Evolutionary conservation across 1,140 invertebrate species (phyloP).

Genomic region (Elymnias hypermnestra): DNA sequence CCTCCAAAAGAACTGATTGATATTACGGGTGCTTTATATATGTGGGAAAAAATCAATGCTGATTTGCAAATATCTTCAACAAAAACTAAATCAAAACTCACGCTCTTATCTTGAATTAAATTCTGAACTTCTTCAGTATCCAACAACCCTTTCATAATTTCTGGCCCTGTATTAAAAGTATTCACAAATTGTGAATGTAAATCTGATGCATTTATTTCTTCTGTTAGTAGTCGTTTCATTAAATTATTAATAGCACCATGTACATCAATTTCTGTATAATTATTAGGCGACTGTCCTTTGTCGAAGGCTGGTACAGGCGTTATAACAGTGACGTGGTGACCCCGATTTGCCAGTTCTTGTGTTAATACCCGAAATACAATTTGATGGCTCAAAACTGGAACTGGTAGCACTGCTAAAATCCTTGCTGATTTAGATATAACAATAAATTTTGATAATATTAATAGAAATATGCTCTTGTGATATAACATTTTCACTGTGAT

Average conservation of each 20-base stretch:
- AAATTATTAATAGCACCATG: conserved; percentile 23
- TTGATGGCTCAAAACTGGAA: conserved; percentile 76
- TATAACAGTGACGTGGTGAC: conserved; percentile 66
- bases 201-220: conserved; percentile 6
- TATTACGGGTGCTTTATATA: conserved; percentile 35
- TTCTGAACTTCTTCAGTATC: conserved; percentile 16
- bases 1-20: conserved; percentile 32
- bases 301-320: conserved; percentile 40
- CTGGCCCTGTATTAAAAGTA: not conserved
- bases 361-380: conserved; percentile 64
- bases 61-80: conserved; percentile 24
- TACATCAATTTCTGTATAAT: conserved; percentile 43
- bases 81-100: conserved; percentile 29
- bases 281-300: conserved; percentile 28
- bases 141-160: not conserved
- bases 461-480: not conserved
- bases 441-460: not conserved
- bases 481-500: no score
- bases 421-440: conserved; percentile 11
- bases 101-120: conserved; percentile 15
- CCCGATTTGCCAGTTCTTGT: conserved; percentile 57
- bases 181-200: not conserved
- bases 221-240: conserved; percentile 2
- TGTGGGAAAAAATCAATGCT: conserved; percentile 20
- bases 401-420: conserved; percentile 74